A percentile compares a stretch with the other conserved stretches of the same genome.
Evolutionary conservation across 2,797 vertebrate genomes (phyloP).

Genomic region (Gephyroberyx darwinii): DNA sequence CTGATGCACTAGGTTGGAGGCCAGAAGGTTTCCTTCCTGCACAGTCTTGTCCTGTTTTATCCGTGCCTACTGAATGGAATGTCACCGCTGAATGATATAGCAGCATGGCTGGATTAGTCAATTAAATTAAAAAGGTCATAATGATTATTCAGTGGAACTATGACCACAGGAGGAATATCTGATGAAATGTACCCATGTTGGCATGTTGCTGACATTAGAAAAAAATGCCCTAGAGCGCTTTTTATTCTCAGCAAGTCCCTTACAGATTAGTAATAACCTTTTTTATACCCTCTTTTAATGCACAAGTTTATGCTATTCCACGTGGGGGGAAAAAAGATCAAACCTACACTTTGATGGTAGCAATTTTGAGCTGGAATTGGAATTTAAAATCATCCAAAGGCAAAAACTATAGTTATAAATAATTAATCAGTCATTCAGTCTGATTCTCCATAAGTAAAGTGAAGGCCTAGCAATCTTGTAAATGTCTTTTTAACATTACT

Average conservation of each 20-base stretch:
- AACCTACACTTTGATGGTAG: neutral
- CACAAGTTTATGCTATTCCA: slow-evolving; percentile 4
- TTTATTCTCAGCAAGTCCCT: slow-evolving; percentile 44
- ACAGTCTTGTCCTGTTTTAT: slow-evolving; percentile 32
- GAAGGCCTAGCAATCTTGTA: neutral
- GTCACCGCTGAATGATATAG: slow-evolving; percentile 64
- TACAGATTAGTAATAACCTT: slow-evolving; percentile 26
- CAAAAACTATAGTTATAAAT: too few relatives aligned
- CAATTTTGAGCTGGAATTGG: neutral
- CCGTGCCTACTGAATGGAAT: slow-evolving; percentile 41
- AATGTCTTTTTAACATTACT: neutral
- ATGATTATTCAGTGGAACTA: slow-evolving; percentile 66
- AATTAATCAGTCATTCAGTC: neutral
- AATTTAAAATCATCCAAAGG: neutral
- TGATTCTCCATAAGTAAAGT: neutral
- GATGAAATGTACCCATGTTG: slow-evolving; percentile 61
- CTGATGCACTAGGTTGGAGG: slow-evolving; percentile 33
- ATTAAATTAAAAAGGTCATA: slow-evolving; percentile 62
- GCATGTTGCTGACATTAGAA: slow-evolving; percentile 60
- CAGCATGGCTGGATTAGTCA: slow-evolving; percentile 61
- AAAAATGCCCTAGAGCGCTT: slow-evolving; percentile 36
- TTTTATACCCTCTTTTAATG: neutral
- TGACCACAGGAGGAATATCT: slow-evolving; percentile 63
- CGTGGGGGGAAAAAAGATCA: neutral
- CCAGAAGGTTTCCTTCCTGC: slow-evolving; percentile 38